Evolutionary conservation across 2,797 vertebrate species (phyloP), one percentile per base, ranked within the genome.

Genomic region (Salmo trutta): DNA sequence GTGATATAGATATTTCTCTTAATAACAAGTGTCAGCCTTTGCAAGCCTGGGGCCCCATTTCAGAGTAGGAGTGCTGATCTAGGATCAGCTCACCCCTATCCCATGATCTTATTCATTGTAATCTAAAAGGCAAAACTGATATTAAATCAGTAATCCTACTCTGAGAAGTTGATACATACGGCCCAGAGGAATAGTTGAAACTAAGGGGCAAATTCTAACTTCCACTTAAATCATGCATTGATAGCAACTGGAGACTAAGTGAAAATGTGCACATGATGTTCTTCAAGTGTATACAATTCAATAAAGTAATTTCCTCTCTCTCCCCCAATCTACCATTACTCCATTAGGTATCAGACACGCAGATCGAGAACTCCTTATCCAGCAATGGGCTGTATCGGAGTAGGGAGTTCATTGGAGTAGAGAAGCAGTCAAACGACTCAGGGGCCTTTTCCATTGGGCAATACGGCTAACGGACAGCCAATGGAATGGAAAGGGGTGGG

Each of bases 391-490:
- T 93, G 4, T 94, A 90, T 27, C 90, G 91, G 78, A 91, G 90
- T 0, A 91, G 93, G 0, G 91, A 94, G 77, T 91, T 92, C 82
- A 89, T 91, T 24, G 91, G 92, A 15, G 65, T 16, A 0, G 96
- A 97, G 84, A 93, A 95, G 79, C 93, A 93, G 81, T 96, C 91
- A 80, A 97, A 93, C 0, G 96, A 98, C 82, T 98, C 96, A 0
- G 96, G 96, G 52, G 95, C 96, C 1, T 97, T 93, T 87, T 98
- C 97, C 73, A 93, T 97, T 0, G 94, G 95, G 77, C 95, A 90
- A 68, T 97, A 94, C 74, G 82, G 79, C 81, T 93, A 82, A 91
- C 5, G 17, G 73, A 78, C 52, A 77, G 0, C 65, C 41, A 53
- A 1, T 2, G 15, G 69, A 62, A 69, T 68, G 66, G 71, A 0